Percentiles rank a stretch among this genome's conserved stretches.
Evolutionary conservation across 2,888 invertebrate species (phyloP).

Genomic region (Agriopis aurantiaria): DNA sequence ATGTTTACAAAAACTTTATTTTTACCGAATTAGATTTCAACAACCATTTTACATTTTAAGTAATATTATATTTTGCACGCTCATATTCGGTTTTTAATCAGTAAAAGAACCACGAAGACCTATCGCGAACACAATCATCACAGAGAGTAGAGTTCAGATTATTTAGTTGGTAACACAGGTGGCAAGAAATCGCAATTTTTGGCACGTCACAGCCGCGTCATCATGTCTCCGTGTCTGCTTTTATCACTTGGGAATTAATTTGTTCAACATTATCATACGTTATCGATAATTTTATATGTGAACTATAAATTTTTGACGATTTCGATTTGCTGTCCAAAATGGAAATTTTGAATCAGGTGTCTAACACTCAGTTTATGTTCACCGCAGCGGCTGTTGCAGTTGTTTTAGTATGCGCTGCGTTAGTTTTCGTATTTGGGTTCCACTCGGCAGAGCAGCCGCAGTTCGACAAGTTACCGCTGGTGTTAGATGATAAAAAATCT

Average conservation of each 20-base stretch:
- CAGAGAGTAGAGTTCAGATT: neutral
- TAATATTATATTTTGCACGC: too few relatives aligned
- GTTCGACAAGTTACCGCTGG: slow-evolving; percentile 89
- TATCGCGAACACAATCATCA: neutral
- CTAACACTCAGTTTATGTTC: slow-evolving; percentile 85
- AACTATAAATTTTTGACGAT: slow-evolving; percentile 69
- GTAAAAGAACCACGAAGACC: too few relatives aligned
- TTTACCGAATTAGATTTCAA: too few relatives aligned
- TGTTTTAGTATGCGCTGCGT: slow-evolving; percentile 90
- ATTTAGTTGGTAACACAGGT: slow-evolving; percentile 15
- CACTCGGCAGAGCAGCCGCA: slow-evolving; percentile 93
- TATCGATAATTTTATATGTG: slow-evolving; percentile 81
- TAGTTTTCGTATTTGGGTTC: slow-evolving; percentile 93
- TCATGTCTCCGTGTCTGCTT: slow-evolving; percentile 87
- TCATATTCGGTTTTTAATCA: too few relatives aligned
- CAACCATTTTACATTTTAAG: too few relatives aligned
- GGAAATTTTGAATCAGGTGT: slow-evolving; percentile 87
- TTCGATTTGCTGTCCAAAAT: slow-evolving; percentile 75
- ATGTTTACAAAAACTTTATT: too few relatives aligned
- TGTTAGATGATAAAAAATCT: slow-evolving; percentile 89
- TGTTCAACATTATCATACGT: slow-evolving; percentile 81
- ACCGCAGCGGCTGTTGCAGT: slow-evolving; percentile 87
- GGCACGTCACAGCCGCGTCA: slow-evolving; percentile 91
- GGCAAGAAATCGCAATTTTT: slow-evolving; percentile 71
- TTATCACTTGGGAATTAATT: slow-evolving; percentile 84